Percentiles rank a stretch among this genome's conserved stretches.
phyloP scores from a whole-genome alignment of 2,888 invertebrate species.

The Xanthia icteritia region DNA sequence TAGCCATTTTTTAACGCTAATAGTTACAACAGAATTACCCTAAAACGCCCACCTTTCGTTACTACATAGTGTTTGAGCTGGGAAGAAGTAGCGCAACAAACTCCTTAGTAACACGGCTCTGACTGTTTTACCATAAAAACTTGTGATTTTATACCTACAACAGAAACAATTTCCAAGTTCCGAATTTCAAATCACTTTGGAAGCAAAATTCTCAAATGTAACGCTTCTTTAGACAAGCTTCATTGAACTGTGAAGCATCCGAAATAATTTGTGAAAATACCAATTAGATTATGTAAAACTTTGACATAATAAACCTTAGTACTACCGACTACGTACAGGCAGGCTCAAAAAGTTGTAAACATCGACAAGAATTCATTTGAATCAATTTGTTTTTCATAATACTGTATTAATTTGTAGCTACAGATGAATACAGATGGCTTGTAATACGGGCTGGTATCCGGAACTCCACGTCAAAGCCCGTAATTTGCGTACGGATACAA shows the following conservation, averaged over 20 bases:
- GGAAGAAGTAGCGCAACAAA: background rate
- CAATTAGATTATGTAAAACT: constrained; percentile 60
- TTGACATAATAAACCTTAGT: constrained; percentile 49
- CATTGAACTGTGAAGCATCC: constrained; percentile 49
- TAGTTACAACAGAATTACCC: too few species aligned
- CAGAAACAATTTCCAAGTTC: background rate
- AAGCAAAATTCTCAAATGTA: constrained; percentile 11
- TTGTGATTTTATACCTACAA: background rate
- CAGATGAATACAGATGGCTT: too few species aligned
- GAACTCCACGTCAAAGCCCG: too few species aligned
- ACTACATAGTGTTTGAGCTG: background rate
- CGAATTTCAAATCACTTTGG: constrained; percentile 14
- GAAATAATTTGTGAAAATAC: constrained; percentile 54
- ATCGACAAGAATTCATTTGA: background rate
- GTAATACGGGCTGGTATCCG: too few species aligned
- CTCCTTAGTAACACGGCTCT: background rate
- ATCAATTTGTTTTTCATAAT: background rate
- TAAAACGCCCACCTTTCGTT: too few species aligned
- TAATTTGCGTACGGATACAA: too few species aligned
- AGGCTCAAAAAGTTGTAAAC: background rate
- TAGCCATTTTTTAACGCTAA: too few species aligned
- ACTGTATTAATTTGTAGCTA: background rate
- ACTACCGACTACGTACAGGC: background rate
- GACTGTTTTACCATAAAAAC: background rate
- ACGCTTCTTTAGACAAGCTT: constrained; percentile 23